Evolutionary conservation across 2,888 invertebrate species (phyloP).

Genomic region (Tricholauxania praeusta): DNA sequence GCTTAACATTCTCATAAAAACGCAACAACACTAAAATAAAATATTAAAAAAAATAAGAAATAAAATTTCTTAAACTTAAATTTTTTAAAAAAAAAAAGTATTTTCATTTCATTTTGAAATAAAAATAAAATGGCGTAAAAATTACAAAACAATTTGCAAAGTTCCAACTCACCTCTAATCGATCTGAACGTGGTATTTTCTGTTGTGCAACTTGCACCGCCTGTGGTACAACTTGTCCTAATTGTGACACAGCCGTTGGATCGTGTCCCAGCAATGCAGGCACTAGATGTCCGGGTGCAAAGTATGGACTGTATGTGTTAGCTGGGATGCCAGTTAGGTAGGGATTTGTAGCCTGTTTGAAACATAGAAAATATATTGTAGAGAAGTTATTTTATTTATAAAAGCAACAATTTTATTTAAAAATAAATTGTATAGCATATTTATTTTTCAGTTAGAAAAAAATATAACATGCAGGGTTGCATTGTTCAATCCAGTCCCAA

Average conservation of each 20-base stretch:
- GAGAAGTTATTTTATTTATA: no score
- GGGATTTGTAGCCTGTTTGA: constrained; percentile 84
- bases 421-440: no score
- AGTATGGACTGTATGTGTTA: constrained; percentile 92
- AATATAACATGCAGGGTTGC: no score
- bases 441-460: no score
- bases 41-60: constrained; percentile 35
- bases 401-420: no score
- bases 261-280: constrained; percentile 91
- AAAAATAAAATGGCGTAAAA: not conserved
- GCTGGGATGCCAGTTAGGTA: constrained; percentile 93
- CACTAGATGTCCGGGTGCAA: constrained; percentile 89
- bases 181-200: constrained; percentile 94
- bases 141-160: constrained; percentile 23
- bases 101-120: constrained; percentile 12
- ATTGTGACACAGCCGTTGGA: constrained; percentile 82
- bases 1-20: constrained; percentile 45
- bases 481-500: no score
- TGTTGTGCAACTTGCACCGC: constrained; percentile 90
- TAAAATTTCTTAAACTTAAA: constrained; percentile 6
- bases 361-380: constrained; percentile 31
- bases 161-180: constrained; percentile 88
- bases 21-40: constrained; percentile 32
- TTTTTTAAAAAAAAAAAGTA: constrained; percentile 24
- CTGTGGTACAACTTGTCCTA: constrained; percentile 84